Evolutionary conservation across 2,888 invertebrate species (phyloP).

Genomic region (Theodoxus fluviatilis): DNA sequence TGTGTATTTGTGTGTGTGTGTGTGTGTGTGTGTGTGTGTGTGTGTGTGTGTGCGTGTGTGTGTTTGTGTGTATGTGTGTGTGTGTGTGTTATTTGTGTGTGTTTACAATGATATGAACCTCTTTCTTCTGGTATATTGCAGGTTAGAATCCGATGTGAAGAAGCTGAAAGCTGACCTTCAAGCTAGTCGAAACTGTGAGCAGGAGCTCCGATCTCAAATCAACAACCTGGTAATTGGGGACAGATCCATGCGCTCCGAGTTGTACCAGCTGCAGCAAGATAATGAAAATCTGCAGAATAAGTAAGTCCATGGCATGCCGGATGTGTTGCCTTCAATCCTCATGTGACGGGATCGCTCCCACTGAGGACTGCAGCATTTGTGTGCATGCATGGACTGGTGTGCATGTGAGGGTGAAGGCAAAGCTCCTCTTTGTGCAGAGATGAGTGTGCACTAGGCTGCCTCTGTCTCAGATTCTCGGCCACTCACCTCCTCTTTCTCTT

Average conservation of each 20-base stretch:
- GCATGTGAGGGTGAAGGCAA: no score
- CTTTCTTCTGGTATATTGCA: slow-evolving; percentile 59
- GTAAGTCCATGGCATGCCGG: no score
- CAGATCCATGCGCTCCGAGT: slow-evolving; percentile 75
- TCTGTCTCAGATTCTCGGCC: no score
- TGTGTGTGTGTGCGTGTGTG: not conserved
- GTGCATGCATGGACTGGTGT: no score
- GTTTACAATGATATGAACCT: no score
- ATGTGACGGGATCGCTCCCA: no score
- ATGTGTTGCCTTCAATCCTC: no score
- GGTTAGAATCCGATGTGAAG: slow-evolving; percentile 78
- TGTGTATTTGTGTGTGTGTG: not conserved
- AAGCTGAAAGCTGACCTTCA: slow-evolving; percentile 78
- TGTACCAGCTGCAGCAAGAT: slow-evolving; percentile 81
- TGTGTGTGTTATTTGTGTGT: no score
- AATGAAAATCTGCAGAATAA: slow-evolving; percentile 87
- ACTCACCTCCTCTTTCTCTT: no score
- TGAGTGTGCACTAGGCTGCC: no score
- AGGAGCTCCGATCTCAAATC: slow-evolving; percentile 77
- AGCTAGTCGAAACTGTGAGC: slow-evolving; percentile 75
- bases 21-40: not conserved
- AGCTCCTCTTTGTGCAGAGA: no score
- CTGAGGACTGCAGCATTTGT: no score
- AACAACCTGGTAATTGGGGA: slow-evolving; percentile 74
- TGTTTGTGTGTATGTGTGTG: not conserved